These are phyloP conservation scores for Fissipunctia ypsillon DNA, from an alignment of 2,888 invertebrate species.

Conservation along the genomic window DNA sequence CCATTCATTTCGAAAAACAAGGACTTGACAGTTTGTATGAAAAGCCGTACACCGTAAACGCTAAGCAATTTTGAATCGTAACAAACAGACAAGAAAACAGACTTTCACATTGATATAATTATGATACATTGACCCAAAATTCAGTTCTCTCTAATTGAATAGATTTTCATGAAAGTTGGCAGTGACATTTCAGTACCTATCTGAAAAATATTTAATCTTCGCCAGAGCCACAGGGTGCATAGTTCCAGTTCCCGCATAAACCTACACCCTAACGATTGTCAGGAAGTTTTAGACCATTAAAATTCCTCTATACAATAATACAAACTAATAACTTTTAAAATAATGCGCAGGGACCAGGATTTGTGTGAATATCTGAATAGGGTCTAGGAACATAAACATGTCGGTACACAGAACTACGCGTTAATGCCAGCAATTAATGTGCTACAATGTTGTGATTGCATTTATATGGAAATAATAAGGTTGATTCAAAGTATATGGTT, in stretches of 20 bases:
- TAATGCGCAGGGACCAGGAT: constrained; percentile 41
- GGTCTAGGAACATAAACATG: constrained; percentile 42
- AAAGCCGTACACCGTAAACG: too few relatives aligned
- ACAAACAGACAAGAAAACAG: neutral
- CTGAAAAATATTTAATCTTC: neutral
- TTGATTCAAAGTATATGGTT: constrained; percentile 29
- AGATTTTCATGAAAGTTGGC: neutral
- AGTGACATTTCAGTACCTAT: neutral
- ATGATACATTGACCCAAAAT: neutral
- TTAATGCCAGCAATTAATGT: constrained; percentile 45
- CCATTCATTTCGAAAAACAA: too few relatives aligned
- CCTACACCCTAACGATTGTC: neutral
- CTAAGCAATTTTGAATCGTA: neutral
- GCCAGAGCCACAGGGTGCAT: neutral
- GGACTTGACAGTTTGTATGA: too few relatives aligned
- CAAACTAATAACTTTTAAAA: constrained; percentile 53
- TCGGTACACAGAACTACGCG: constrained; percentile 28
- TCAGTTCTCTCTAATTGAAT: neutral
- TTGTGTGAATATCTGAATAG: constrained; percentile 59
- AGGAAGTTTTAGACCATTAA: constrained; percentile 16
- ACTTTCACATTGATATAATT: too few relatives aligned
- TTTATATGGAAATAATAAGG: constrained; percentile 48
- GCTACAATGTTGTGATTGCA: constrained; percentile 44
- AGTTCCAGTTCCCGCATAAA: too few relatives aligned
- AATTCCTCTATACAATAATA: constrained; percentile 30